Conservation (phyloP, 2,797 vertebrate species). For the Periophthalmus magnuspinnatus region DNA sequence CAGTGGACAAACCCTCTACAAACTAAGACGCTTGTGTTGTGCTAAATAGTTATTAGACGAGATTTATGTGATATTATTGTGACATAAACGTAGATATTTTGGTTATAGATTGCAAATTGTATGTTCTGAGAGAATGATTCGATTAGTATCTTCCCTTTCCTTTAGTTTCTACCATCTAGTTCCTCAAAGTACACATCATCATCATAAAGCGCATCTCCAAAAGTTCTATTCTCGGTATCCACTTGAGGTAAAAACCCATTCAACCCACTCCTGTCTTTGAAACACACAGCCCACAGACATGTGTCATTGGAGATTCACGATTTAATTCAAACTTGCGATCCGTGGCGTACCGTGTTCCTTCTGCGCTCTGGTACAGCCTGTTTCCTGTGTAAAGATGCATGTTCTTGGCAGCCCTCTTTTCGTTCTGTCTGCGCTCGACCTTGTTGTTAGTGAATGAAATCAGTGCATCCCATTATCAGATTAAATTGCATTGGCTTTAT, state of each 20-base stretch:
- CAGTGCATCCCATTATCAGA: conserved; percentile 65
- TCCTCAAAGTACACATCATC: no score
- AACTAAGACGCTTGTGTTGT: no score
- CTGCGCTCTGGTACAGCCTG: neutral
- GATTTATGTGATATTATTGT: no score
- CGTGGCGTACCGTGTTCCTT: neutral
- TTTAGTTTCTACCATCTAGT: no score
- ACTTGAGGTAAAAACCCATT: neutral
- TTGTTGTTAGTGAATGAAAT: conserved; percentile 67
- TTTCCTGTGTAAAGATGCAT: neutral
- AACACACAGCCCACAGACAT: neutral
- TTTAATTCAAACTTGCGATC: neutral
- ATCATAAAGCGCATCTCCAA: neutral
- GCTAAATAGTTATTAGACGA: no score
- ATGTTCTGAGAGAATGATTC: no score
- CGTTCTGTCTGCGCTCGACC: conserved; percentile 47
- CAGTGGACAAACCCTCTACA: no score
- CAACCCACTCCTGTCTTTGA: neutral
- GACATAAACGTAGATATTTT: no score
- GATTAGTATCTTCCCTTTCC: no score
- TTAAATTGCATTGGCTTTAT: conserved; percentile 69
- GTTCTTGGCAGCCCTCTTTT: conserved; percentile 14
- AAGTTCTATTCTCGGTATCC: neutral
- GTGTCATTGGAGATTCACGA: neutral
- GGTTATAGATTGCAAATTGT: no score